Evolutionary conservation across 1,140 invertebrate genomes (phyloP), one percentile per base, ranked within the genome.

Genomic region (Triops longicaudatus): DNA sequence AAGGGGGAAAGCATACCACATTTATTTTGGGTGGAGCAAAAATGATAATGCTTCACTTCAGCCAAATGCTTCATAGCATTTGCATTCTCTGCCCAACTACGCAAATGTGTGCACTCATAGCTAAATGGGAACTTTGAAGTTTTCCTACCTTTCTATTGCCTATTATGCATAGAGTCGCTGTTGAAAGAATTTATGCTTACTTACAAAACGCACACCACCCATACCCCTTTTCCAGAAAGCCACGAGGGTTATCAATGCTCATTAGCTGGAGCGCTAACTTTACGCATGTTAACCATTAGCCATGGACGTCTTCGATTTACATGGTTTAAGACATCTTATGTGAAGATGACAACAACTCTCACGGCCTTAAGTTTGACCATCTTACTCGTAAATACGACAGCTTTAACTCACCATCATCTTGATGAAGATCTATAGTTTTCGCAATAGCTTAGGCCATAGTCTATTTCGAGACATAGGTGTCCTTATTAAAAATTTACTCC

Each of bases 251-350:
- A 63, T 63, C 50, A 22, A 63, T 17, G 14, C 50, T 63, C 50
- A 63, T 63, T 63, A 63, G 50, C 3, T 63, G 22, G 50, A 63
- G 50, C 14, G 50, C 50, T 63, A 22, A 22, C 14, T n/a, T 17
- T 22, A 63, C 50, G 50, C 50, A 63, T 63, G 50, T 63, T 63
- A 63, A n/a, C 17, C 50, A 63, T 63, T 63, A 63, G 50, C 17
- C 17, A 63, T 22, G 50, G 50, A 63, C 3, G 22, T 63, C 14
- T 63, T 63, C 14, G 1, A 9, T 63, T 17, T 17, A 22, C 3
- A 63, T 63, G 50, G 50, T 22, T 63, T 63, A 63, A 22, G 50
- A 63, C 22, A 11, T 7, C 50, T 63, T 9, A 63, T 63, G 50
- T 63, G 50, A n/a, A 63, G 14, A 63, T 63, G 50, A 9, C 50